phyloP scores from a whole-genome alignment of 2,888 invertebrate species.

The Dasysyrphus tricinctus region DNA sequence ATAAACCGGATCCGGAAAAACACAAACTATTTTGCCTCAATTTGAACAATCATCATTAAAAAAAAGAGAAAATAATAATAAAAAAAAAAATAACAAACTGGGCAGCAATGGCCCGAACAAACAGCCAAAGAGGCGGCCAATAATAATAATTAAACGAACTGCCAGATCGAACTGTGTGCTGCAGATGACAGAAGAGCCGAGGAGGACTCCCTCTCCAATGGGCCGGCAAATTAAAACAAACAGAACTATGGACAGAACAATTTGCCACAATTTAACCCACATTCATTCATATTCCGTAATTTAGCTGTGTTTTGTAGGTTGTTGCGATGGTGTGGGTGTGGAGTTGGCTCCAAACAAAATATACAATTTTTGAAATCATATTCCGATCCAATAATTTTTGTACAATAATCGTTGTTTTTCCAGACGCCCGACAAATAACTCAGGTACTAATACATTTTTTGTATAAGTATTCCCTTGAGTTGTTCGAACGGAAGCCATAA shows the following conservation, averaged over 20 bases:
- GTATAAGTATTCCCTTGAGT: slow-evolving; percentile 2
- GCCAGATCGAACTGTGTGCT: slow-evolving; percentile 54
- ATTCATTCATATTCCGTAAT: slow-evolving; percentile 21
- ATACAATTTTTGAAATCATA: slow-evolving; percentile 20
- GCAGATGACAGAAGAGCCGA: slow-evolving; percentile 19
- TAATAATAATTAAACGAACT: slow-evolving; percentile 68
- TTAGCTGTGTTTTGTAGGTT: not conserved
- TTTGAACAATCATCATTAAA: slow-evolving; percentile 52
- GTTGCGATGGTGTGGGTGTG: not conserved
- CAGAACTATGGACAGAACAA: slow-evolving; percentile 70
- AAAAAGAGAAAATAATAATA: not conserved
- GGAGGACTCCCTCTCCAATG: slow-evolving; percentile 56
- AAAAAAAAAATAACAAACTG: not conserved
- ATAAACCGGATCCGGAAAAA: slow-evolving; percentile 57
- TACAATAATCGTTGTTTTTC: slow-evolving; percentile 14
- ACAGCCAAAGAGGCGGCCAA: slow-evolving; percentile 7
- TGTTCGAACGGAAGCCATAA: slow-evolving; percentile 30
- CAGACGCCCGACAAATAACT: slow-evolving; percentile 56
- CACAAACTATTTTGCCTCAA: slow-evolving; percentile 38
- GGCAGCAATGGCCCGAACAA: not conserved
- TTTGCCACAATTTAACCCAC: slow-evolving; percentile 70
- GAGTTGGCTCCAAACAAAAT: not conserved
- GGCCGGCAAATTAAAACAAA: slow-evolving; percentile 72
- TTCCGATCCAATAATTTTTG: slow-evolving; percentile 52
- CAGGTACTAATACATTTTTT: slow-evolving; percentile 21